Conservation (phyloP, 37 sponge, comb jelly and placozoan species). For the Cliona cf. orientalis region DNA sequence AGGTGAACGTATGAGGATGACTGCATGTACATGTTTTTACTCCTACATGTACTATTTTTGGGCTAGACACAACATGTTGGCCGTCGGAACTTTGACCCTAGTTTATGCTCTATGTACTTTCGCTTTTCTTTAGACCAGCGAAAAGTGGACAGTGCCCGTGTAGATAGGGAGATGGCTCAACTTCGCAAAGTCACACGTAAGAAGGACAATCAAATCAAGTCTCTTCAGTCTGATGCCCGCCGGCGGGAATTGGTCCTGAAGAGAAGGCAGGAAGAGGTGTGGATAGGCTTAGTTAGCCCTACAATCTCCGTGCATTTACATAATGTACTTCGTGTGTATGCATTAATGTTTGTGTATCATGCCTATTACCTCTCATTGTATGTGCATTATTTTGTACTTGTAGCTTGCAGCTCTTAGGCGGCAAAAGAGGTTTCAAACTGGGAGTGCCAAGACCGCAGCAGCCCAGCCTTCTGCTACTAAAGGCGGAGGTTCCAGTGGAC, state of each 20-base stretch:
- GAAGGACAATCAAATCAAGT: slow-evolving; percentile 73
- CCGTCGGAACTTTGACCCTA: too few species aligned
- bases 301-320: background rate
- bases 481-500: background rate
- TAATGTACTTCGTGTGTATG: background rate
- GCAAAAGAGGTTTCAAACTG: background rate
- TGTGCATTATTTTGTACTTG: background rate
- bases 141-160: slow-evolving; percentile 45
- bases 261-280: slow-evolving; percentile 87
- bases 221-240: slow-evolving; percentile 76
- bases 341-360: background rate
- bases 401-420: background rate
- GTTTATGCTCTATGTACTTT: background rate
- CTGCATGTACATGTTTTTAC: background rate
- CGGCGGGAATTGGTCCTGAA: slow-evolving; percentile 81
- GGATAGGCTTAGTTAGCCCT: background rate
- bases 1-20: background rate
- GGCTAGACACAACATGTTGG: background rate
- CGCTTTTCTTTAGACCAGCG: background rate
- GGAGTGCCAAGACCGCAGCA: background rate
- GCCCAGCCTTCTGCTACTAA: background rate
- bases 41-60: background rate
- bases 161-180: slow-evolving; percentile 61
- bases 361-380: too few species aligned
- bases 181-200: slow-evolving; percentile 64